These are phyloP conservation scores for Hyperoplus lanceolatus DNA, from an alignment of 2,797 vertebrate genomes.

Conservation along the genomic window DNA sequence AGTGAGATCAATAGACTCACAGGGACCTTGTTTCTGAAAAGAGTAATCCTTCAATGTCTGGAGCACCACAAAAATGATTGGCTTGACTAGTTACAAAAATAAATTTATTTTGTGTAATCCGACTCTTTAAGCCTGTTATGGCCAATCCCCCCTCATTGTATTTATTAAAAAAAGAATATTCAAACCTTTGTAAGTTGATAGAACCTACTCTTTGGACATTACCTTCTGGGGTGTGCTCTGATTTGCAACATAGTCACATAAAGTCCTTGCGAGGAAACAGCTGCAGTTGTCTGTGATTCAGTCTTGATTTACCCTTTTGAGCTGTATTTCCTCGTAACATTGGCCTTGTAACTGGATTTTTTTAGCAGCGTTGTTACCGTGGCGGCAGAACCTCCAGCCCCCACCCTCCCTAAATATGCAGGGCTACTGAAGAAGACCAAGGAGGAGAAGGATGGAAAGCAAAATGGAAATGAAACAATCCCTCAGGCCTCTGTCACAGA, in stretches of 20 bases:
- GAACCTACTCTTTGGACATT: background rate
- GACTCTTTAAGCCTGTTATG: background rate
- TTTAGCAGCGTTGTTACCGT: conserved; percentile 72
- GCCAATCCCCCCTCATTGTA: background rate
- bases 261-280: background rate
- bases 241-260: background rate
- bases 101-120: conserved; percentile 12
- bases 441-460: conserved; percentile 51
- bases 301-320: conserved; percentile 34
- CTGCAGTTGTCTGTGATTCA: conserved; percentile 23
- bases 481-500: conserved; percentile 47
- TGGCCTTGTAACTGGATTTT: conserved; percentile 69
- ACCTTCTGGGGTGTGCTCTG: background rate
- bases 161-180: background rate
- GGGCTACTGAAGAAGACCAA: conserved; percentile 49
- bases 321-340: conserved; percentile 56
- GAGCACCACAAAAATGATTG: background rate
- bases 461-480: conserved; percentile 56
- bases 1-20: background rate
- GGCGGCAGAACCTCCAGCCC: conserved; percentile 64
- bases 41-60: background rate
- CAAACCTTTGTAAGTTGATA: background rate
- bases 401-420: conserved; percentile 37
- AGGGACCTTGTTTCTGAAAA: background rate
- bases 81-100: too few relatives aligned